Percentiles rank a stretch among this genome's conserved stretches.
Conservation (phyloP, 2,888 invertebrate species). For the Idaea straminata region DNA sequence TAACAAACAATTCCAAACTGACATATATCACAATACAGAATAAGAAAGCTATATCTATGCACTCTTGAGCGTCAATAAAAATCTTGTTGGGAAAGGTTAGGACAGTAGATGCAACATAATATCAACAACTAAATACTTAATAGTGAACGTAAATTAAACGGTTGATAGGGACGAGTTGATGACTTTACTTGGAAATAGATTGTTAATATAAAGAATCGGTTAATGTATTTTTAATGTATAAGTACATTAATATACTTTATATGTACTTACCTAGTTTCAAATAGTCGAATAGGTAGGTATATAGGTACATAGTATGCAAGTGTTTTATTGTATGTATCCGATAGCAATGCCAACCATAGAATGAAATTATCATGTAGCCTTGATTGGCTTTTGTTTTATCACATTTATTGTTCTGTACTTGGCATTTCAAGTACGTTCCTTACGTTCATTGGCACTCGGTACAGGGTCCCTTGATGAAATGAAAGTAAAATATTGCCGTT, state of each 20-base stretch:
- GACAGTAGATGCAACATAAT: neutral
- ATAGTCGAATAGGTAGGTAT: neutral
- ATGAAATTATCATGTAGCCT: slow-evolving; percentile 25
- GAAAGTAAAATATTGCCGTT: slow-evolving; percentile 33
- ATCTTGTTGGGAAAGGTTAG: slow-evolving; percentile 1
- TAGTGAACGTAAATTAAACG: neutral
- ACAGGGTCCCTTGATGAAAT: slow-evolving; percentile 21
- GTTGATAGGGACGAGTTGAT: neutral
- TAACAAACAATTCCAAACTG: neutral
- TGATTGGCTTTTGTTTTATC: slow-evolving; percentile 25
- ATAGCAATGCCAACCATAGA: slow-evolving; percentile 11
- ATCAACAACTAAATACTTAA: neutral
- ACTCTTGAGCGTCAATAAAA: neutral
- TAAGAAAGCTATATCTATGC: neutral
- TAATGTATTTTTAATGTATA: neutral
- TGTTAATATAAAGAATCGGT: neutral
- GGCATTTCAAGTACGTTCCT: slow-evolving; percentile 30
- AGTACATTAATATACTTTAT: neutral
- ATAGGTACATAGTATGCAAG: too few relatives aligned
- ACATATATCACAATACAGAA: neutral
- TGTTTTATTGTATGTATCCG: too few relatives aligned
- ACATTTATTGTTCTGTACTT: slow-evolving; percentile 20
- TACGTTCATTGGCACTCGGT: slow-evolving; percentile 21
- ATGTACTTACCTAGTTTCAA: neutral
- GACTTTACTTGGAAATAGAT: neutral